phyloP scores from a whole-genome alignment of 1,140 invertebrate genomes.

The Trachymyrmex septentrionalis region DNA sequence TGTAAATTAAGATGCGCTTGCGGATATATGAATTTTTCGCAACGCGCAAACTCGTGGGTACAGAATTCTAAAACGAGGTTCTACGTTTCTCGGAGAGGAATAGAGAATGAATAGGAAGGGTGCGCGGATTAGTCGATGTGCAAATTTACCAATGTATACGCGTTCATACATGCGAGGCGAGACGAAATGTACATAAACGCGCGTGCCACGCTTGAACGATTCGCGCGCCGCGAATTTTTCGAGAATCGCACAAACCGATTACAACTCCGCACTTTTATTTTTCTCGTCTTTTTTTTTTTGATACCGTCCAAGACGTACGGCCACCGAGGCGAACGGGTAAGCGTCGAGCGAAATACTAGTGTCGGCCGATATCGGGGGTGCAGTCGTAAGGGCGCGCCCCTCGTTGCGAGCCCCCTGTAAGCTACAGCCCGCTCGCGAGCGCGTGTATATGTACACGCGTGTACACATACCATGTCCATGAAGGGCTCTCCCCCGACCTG shows the following conservation, averaged over 20 bases:
- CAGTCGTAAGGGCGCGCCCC: constrained; percentile 77
- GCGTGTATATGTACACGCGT: constrained; percentile 56
- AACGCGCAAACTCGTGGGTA: background rate
- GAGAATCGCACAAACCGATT: background rate
- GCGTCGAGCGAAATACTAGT: constrained; percentile 80
- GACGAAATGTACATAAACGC: background rate
- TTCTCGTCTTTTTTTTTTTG: constrained; percentile 1
- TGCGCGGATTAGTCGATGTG: background rate
- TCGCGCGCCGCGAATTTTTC: background rate
- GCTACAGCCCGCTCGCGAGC: constrained; percentile 66
- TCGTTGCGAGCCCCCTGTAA: constrained; percentile 66
- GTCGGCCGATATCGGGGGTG: constrained; percentile 62
- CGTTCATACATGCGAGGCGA: background rate
- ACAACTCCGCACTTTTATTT: background rate
- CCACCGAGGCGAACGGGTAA: constrained; percentile 76
- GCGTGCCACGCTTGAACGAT: background rate
- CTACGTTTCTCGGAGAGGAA: no score
- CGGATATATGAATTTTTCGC: background rate
- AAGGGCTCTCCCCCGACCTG: constrained; percentile 70
- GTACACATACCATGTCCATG: constrained; percentile 72
- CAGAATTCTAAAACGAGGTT: no score
- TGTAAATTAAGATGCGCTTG: background rate
- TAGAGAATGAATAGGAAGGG: background rate
- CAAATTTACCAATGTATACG: constrained; percentile 12
- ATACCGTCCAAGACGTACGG: constrained; percentile 17